Conservation (phyloP, 2,888 invertebrate genomes). For the Latrodectus hesperus region DNA sequence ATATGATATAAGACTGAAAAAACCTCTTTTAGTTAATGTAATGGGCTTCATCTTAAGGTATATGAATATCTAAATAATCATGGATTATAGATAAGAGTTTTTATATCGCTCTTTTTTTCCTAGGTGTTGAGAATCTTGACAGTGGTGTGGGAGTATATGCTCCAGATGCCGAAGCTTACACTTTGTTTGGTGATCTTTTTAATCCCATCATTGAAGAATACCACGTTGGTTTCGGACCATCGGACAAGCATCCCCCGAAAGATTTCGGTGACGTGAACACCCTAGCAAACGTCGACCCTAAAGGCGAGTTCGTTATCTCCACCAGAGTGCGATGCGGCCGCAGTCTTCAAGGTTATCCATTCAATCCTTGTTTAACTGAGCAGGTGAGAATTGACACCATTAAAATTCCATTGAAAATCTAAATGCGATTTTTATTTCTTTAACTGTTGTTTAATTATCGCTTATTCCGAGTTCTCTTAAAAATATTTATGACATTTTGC, state of each 20-base stretch:
- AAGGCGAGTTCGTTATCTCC: slow-evolving; percentile 87
- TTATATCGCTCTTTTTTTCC: neutral
- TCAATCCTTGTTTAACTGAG: slow-evolving; percentile 97
- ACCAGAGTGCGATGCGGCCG: slow-evolving; percentile 98
- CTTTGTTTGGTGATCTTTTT: slow-evolving; percentile 92
- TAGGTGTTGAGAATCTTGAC: slow-evolving; percentile 94
- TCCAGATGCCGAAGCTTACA: slow-evolving; percentile 96
- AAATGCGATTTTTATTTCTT: no score
- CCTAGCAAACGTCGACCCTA: slow-evolving; percentile 93
- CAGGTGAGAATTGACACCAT: slow-evolving; percentile 76
- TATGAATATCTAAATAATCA: no score
- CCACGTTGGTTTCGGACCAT: slow-evolving; percentile 95
- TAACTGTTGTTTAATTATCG: no score
- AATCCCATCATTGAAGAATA: slow-evolving; percentile 99
- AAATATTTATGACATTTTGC: neutral
- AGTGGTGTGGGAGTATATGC: slow-evolving; percentile 98
- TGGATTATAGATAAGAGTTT: no score
- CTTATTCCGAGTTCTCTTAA: no score
- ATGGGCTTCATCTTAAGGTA: no score
- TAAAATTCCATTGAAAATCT: no score
- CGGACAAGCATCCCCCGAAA: slow-evolving; percentile 93
- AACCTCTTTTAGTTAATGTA: no score
- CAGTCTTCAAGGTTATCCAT: slow-evolving; percentile 89
- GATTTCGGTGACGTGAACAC: slow-evolving; percentile 94
- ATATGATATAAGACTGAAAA: no score